phyloP scores from a whole-genome alignment of 92 coral and sea anemone genomes.

The Phenganax marumi region DNA sequence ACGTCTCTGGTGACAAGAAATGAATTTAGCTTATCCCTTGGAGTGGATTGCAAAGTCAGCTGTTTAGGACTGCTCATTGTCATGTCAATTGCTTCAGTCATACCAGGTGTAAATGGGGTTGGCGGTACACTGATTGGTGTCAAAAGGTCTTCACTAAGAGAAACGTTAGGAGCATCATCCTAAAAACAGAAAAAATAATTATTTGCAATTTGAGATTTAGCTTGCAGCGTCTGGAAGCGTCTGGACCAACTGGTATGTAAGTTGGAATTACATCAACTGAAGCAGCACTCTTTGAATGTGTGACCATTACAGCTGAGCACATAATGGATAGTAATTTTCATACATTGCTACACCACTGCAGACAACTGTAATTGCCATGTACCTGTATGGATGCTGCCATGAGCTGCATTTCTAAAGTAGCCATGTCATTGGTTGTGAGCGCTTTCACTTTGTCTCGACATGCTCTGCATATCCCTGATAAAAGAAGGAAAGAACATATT shows the following conservation, averaged over 20 bases:
- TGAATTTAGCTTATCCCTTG: constrained; percentile 44
- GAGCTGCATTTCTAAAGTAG: background rate
- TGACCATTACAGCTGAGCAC: too few species aligned
- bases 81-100: background rate
- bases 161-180: constrained; percentile 4
- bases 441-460: constrained; percentile 38
- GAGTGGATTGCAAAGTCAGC: constrained; percentile 4
- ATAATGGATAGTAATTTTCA: background rate
- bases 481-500: background rate
- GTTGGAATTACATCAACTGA: too few species aligned
- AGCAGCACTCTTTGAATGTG: too few species aligned
- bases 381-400: constrained; percentile 16
- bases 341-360: background rate
- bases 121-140: background rate
- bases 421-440: background rate
- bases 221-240: background rate
- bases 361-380: background rate
- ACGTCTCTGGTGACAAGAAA: constrained; percentile 57
- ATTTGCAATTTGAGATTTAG: background rate
- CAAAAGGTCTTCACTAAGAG: background rate
- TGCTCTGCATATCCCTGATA: constrained; percentile 56
- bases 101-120: constrained; percentile 21
- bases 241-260: background rate
- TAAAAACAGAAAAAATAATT: background rate
- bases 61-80: constrained; percentile 4